Conservation (phyloP, 2,797 vertebrate species). For the Rhabdomys pumilio region DNA sequence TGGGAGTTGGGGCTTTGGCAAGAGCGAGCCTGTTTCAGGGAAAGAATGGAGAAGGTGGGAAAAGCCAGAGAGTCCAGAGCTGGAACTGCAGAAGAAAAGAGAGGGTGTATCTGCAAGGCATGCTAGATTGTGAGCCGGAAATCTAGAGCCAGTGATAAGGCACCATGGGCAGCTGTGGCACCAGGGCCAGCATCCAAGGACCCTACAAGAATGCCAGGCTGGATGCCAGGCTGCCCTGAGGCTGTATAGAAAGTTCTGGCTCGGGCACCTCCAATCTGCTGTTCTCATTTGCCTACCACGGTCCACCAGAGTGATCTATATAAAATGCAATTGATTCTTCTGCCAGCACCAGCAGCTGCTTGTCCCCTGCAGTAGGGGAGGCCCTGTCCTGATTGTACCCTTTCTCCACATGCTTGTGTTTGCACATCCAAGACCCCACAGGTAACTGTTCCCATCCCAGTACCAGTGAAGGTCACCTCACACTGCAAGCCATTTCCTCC, state of each 20-base stretch:
- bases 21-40: conserved; percentile 36
- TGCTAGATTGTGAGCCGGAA: accelerated
- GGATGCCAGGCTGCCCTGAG: background rate
- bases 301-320: accelerated
- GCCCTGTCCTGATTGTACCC: background rate
- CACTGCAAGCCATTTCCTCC: background rate
- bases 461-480: background rate
- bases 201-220: background rate
- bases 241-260: background rate
- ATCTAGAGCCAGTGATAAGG: background rate
- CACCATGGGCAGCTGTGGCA: background rate
- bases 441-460: background rate
- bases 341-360: background rate
- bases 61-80: background rate
- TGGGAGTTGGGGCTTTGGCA: conserved; percentile 30
- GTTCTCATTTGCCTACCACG: too few species aligned
- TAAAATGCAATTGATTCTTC: background rate
- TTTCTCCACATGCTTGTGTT: background rate
- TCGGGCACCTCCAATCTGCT: background rate
- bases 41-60: background rate
- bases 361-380: background rate
- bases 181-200: background rate
- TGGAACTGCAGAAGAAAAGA: background rate
- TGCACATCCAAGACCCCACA: background rate
- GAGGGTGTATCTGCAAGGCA: accelerated